Evolutionary conservation across 2,888 invertebrate species (phyloP), one percentile per base, ranked within the genome.

Genomic region (Hipparchia sbordonii): DNA sequence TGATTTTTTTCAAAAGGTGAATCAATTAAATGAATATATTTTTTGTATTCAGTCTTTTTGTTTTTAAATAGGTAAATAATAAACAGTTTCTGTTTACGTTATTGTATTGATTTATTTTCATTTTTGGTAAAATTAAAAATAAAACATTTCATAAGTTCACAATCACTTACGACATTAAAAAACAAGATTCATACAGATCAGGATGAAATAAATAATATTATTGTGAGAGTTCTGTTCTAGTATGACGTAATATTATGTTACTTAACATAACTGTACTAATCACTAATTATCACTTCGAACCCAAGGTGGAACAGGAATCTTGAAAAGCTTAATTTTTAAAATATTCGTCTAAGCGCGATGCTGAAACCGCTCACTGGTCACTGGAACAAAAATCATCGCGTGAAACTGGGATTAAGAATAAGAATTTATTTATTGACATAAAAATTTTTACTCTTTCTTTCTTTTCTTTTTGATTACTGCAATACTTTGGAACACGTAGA

Each of bases 131-230:
- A 68, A 46, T 70, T n/a, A 63, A 63, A 56, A 61, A 61, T 61
- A 61, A 90, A 90, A 88, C 84, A 86, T 89, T 89, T 90, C 86
- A 90, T 86, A 89, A 90, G 87, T 91, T 89, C 91, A 92, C 91
- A 91, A 85, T 91, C 90, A 92, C 92, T 91, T 91, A 92, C 86
- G 51, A 89, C 87, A 83, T 82, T 88, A 88, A 4, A 79, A 63
- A 89, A 88, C 89, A 91, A 90, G 89, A 92, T 92, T 90, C 90
- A 89, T 91, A 93, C 93, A 93, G 91, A 92, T 91, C 91, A 89
- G 89, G 84, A 90, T 91, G 90, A 92, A 93, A 93, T 93, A 93
- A 93, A 93, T 93, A 92, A 89, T 87, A 89, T 48, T 48, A 48
- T 85, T 84, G 84, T 90, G 90, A 88, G 89, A 90, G 89, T 89